Base-by-base conservation (phyloP, 2,888 invertebrate genomes). In the Oxytorus armatus region DNA sequence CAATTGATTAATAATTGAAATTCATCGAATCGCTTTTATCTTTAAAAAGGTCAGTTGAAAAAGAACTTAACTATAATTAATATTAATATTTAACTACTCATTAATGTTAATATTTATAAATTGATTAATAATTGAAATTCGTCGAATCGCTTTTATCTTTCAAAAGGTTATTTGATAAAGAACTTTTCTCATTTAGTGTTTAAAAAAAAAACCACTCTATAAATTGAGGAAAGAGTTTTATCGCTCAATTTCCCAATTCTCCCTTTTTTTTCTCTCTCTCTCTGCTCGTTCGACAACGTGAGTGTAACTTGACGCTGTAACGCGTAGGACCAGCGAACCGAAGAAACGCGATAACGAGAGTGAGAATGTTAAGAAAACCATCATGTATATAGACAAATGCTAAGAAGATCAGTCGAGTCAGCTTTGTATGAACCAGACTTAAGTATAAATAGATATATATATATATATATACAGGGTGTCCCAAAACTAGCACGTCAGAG, bases 341-440 rank as follows among this genome's bases (percentile, higher is more conserved):
- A 36, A 36, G 51, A 33, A 8, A n/a, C n/a, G 51, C 33, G 66
- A 66, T 66, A 66, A 51, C 21, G 18, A n/a, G 51, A 66, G 36
- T 16, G 39, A 18, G 49, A 51, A n/a, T 8, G 8, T 47, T 14
- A 47, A 44, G 29, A 63, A 25, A 16, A 8, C 23, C 47, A 1
- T 25, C 63, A 14, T 47, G 14, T 47, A 47, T 47, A 47, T 18
- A 18, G 29, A 29, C 29, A 29, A 5, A 29, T 33, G 44, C 21
- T 23, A 23, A 4, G 14, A 3, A 25, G 44, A 14, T 10, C 14
- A 36, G 44, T 63, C 16, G 63, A 63, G 44, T 63, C 63, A 44
- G 42, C 63, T 47, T 16, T 44, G 25, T 25, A n/a, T n/a, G 61
- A 23, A 8, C 18, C 8, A 49, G 18, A 18, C 16, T 8, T 49